Evolutionary conservation across 2,113 vertebrate genomes (phyloP).

Genomic region (Calidris pugnax): DNA sequence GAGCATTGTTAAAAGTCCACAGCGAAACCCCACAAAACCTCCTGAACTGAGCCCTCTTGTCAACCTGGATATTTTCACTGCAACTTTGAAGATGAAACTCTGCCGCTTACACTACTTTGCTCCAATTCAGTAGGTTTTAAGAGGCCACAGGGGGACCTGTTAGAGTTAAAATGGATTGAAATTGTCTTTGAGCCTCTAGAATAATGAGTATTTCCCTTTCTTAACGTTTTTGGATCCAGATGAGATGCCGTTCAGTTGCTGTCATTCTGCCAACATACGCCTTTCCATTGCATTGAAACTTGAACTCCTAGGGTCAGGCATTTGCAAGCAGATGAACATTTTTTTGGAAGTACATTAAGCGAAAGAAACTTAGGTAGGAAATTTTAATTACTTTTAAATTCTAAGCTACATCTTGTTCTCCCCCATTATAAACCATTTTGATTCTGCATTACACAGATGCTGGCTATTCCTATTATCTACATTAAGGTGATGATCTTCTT

Average conservation of each 20-base stretch:
- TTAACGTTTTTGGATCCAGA: constrained; percentile 75
- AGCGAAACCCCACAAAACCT: constrained; percentile 39
- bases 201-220: constrained; percentile 75
- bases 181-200: constrained; percentile 72
- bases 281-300: constrained; percentile 42
- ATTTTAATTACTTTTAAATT: constrained; percentile 69
- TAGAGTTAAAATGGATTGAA: constrained; percentile 73
- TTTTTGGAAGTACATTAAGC: constrained; percentile 56
- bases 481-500: constrained; percentile 53
- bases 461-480: constrained; percentile 39
- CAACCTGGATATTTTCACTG: constrained; percentile 67
- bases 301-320: constrained; percentile 51
- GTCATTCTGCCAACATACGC: constrained; percentile 39
- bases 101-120: constrained; percentile 55
- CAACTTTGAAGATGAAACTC: constrained; percentile 74
- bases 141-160: constrained; percentile 69
- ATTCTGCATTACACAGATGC: constrained; percentile 11
- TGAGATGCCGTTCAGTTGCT: constrained; percentile 53
- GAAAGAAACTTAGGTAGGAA: constrained; percentile 54
- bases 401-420: constrained; percentile 31
- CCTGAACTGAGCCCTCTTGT: constrained; percentile 68
- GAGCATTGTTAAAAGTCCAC: constrained; percentile 33
- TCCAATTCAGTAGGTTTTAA: constrained; percentile 76
- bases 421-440: constrained; percentile 43
- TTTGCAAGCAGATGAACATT: constrained; percentile 1